Conservation (phyloP, 2,797 vertebrate species). For the Anas capensis region DNA sequence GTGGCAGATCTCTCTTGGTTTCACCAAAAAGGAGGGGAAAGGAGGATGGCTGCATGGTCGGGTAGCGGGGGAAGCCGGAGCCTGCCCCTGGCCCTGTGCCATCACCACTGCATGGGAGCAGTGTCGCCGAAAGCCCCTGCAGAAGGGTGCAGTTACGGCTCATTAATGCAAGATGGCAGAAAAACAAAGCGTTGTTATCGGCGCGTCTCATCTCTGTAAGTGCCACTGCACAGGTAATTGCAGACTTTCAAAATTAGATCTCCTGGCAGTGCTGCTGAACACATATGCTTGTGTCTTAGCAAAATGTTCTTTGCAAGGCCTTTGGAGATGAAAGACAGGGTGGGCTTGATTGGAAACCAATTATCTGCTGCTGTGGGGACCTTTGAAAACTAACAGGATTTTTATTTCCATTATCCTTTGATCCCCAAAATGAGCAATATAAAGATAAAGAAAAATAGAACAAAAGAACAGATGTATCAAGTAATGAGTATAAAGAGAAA, state of each 20-base stretch:
- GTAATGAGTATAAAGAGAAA: background rate
- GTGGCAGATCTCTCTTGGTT: background rate
- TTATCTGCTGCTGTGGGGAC: slow-evolving; percentile 47
- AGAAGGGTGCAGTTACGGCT: background rate
- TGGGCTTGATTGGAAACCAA: slow-evolving; percentile 62
- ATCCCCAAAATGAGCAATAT: slow-evolving; percentile 6
- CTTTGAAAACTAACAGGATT: slow-evolving; percentile 43
- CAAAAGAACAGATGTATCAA: slow-evolving; percentile 8
- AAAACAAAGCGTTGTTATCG: background rate
- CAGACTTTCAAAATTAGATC: slow-evolving; percentile 9
- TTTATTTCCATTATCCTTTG: slow-evolving; percentile 56
- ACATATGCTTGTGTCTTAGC: background rate
- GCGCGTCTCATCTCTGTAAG: background rate
- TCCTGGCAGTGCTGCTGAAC: background rate
- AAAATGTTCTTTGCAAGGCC: slow-evolving; percentile 7
- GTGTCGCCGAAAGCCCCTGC: background rate
- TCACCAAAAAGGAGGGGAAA: background rate
- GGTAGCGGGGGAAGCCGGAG: background rate
- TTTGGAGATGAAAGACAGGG: slow-evolving; percentile 42
- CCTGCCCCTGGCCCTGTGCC: background rate
- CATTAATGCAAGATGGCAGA: background rate
- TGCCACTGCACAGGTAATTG: slow-evolving; percentile 27
- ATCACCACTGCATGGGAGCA: background rate
- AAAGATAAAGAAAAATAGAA: slow-evolving; percentile 22
- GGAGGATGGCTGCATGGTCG: fast-evolving